Conservation (phyloP, 2,113 vertebrate genomes). For the Smithornis capensis region DNA sequence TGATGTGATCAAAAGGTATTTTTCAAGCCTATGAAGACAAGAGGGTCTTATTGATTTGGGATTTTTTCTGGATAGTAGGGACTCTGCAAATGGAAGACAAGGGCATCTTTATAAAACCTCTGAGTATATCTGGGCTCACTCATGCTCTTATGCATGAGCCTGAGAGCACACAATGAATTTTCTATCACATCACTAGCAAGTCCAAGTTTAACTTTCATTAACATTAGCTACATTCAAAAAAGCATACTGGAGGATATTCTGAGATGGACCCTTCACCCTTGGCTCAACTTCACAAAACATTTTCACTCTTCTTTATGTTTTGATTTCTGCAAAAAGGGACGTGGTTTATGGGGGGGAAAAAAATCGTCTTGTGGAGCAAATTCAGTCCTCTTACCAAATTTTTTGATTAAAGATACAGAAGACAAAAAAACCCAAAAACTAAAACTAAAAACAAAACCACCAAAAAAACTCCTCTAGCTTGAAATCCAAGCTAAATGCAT, state of each 20-base stretch:
- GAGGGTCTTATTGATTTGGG: background rate
- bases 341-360: background rate
- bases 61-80: background rate
- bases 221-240: background rate
- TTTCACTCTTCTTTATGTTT: background rate
- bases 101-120: background rate
- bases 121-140: background rate
- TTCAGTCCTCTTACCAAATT: background rate
- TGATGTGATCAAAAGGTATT: background rate
- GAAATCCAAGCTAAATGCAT: background rate
- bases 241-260: background rate
- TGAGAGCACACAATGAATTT: background rate
- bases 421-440: background rate
- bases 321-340: background rate
- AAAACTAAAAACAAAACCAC: background rate
- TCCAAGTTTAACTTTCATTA: background rate
- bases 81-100: background rate
- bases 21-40: background rate
- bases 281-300: background rate
- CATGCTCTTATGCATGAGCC: background rate
- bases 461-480: background rate
- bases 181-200: background rate
- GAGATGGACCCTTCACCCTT: background rate
- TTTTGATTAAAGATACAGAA: background rate
- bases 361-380: background rate